These are phyloP conservation scores for Brachyhypopomus gauderio DNA, from an alignment of 2,113 vertebrate genomes.

Conservation along the genomic window DNA sequence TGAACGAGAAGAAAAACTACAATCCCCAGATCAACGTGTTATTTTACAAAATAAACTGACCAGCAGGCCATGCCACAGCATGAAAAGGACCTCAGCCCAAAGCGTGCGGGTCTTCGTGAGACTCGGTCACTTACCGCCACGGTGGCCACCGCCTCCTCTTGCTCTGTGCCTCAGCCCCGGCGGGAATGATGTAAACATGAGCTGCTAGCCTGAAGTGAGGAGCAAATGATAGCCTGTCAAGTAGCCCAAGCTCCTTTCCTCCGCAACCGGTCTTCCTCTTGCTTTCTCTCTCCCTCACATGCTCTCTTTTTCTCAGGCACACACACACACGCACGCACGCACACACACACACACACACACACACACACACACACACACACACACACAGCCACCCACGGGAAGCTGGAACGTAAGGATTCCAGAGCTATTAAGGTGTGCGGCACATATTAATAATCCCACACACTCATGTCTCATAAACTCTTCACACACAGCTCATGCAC, in stretches of 20 bases:
- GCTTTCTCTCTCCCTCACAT: constrained; percentile 21
- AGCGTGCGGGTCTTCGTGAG: neutral
- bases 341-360: constrained; percentile 56
- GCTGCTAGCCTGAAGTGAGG: constrained; percentile 45
- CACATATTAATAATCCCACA: constrained; percentile 7
- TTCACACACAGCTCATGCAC: constrained; percentile 12
- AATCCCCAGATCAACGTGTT: neutral
- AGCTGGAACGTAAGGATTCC: constrained; percentile 25
- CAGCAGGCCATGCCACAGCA: constrained; percentile 13
- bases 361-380: constrained; percentile 34
- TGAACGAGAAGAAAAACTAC: constrained; percentile 13
- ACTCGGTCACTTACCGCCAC: constrained; percentile 61
- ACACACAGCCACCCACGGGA: constrained; percentile 42
- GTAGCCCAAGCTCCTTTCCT: constrained; percentile 49
- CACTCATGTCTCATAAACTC: constrained; percentile 33
- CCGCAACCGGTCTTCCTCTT: constrained; percentile 45
- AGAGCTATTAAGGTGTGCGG: neutral
- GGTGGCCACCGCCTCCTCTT: constrained; percentile 46
- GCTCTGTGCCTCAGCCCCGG: constrained; percentile 20
- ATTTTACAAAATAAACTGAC: neutral
- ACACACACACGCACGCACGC: too few relatives aligned
- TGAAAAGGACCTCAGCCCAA: neutral
- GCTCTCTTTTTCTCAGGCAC: constrained; percentile 50
- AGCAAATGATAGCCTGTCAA: constrained; percentile 69
- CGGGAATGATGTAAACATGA: constrained; percentile 31